Evolutionary conservation across 2,113 vertebrate species (phyloP), one percentile per base, ranked within the genome.

Genomic region (Rhabdomys dilectus): DNA sequence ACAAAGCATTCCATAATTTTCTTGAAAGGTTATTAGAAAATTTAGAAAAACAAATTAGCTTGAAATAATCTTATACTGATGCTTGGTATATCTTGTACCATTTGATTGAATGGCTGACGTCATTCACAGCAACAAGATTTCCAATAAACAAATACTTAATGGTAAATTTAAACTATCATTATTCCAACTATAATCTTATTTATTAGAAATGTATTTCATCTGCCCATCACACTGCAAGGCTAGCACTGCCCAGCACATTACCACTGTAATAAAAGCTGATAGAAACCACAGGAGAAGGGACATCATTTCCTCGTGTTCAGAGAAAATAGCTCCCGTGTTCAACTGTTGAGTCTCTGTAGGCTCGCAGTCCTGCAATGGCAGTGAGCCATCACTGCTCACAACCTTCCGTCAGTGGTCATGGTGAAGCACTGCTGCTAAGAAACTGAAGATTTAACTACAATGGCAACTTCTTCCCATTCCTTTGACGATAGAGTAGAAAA

Each of bases 41-140:
- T 68, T 89, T 78, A 89, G 62, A 89, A 94, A 95, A 89, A 81
- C 45, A 95, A 95, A 80, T 53, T 78, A 48, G 3, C 31, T 73
- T 95, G 34, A 86, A 36, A 31, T 73, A 48, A 86, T 72, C 73
- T 89, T 78, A 89, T 24, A 39, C n/a, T 75, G 21, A 75, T 42
- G 72, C 9, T 24, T 75, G 9, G 21, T 21, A 24, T 75, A 77
- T 77, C 77, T 92, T 78, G 87, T 82, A 42, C 45, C 68, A 36
- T 89, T 96, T 89, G 51, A 94, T 84, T 94, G 68, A n/a, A n/a
- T 84, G 34, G 9, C 78, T 76, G 66, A 93, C 72, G 31, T 48
- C 62, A 21, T 64, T 78, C 77, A 82, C 0, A 94, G 36, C 88
- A 84, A 36, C 72, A 42, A 88, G 77, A 86, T 72, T 84, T 88